Base-by-base conservation (phyloP, 1,140 invertebrate species). In the Sarcophaga bullata region DNA sequence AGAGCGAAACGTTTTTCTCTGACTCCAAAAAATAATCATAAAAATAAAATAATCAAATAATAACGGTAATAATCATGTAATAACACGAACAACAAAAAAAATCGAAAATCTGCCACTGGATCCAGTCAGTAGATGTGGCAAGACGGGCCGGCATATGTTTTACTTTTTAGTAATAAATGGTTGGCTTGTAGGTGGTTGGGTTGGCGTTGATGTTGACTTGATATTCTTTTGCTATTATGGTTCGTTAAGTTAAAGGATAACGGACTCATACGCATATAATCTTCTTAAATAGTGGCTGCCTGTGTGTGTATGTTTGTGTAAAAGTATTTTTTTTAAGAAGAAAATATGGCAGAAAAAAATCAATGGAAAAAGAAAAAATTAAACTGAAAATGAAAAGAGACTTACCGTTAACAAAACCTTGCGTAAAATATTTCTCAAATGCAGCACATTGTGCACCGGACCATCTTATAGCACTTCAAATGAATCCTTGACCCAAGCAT, bases 401-500 rank as follows among this genome's bases (percentile, higher is more conserved):
- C 89, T 89, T 85, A 90, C 89, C 87, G 87, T 87, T 83, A 89
- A 81, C 80, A 90, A 87, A 86, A 90, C 89, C 84, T 87, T 88
- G 78, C 89, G 86, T 83, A 87, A 85, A n/a, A 90, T 89, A 76
- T 87, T 90, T 82, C 86, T 87, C 68, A 90, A 83, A 62, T 88
- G 89, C 80, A 90, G 84, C 17, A 87, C 84, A 84, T 90, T 90
- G 54, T 86, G 87, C 73, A 90, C 88, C 10, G 87, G 89, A 62
- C 88, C 89, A 82, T 90, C 87, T 82, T 87, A 86, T 80, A 90
- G 85, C 19, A 90, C 85, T 84, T 89, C 85, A 82, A 86, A 89
- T 78, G 85, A 86, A 84, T 90, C 89, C 82, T 90, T 95, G 49
- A 97, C 90, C 0, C 96, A 91, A 3, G 94, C 93, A 86, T 95